A percentile compares a stretch with the other conserved stretches of the same genome.
Evolutionary conservation across 2,113 vertebrate species (phyloP).

Genomic region (Paramormyrops kingsleyae): DNA sequence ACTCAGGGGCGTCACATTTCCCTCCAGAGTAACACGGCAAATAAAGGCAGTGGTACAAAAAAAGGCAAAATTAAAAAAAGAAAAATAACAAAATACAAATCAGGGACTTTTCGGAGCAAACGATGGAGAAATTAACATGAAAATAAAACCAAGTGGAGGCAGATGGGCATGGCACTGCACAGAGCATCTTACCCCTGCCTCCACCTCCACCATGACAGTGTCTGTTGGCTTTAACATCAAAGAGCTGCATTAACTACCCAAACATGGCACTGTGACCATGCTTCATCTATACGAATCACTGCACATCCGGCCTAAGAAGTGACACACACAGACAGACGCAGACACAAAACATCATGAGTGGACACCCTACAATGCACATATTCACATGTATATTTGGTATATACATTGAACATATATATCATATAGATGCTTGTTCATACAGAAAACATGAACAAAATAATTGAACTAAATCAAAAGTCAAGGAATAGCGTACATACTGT

Average conservation of each 20-base stretch:
- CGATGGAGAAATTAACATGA: conserved; percentile 58
- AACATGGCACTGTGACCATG: conserved; percentile 30
- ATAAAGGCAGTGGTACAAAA: conserved; percentile 45
- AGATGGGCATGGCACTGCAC: conserved; percentile 45
- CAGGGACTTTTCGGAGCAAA: conserved; percentile 38
- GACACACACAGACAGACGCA: not conserved
- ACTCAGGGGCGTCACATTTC: conserved; percentile 62
- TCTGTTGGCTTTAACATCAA: conserved; percentile 97
- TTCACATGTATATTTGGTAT: not conserved
- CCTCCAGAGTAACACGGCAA: conserved; percentile 34
- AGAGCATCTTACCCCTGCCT: conserved; percentile 91
- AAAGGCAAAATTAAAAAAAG: conserved; percentile 58
- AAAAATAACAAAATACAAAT: conserved; percentile 30
- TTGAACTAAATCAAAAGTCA: not conserved
- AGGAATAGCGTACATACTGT: not conserved
- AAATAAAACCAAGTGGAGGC: conserved; percentile 64
- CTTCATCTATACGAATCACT: not conserved
- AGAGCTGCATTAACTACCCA: conserved; percentile 65
- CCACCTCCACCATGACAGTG: conserved; percentile 87
- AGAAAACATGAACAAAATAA: not conserved
- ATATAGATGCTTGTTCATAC: not conserved
- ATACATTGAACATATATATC: not conserved
- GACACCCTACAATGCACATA: not conserved
- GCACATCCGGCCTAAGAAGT: not conserved
- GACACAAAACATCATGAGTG: not conserved